Evolutionary conservation across 2,113 vertebrate species (phyloP).

Genomic region (Maccullochella peelii): DNA sequence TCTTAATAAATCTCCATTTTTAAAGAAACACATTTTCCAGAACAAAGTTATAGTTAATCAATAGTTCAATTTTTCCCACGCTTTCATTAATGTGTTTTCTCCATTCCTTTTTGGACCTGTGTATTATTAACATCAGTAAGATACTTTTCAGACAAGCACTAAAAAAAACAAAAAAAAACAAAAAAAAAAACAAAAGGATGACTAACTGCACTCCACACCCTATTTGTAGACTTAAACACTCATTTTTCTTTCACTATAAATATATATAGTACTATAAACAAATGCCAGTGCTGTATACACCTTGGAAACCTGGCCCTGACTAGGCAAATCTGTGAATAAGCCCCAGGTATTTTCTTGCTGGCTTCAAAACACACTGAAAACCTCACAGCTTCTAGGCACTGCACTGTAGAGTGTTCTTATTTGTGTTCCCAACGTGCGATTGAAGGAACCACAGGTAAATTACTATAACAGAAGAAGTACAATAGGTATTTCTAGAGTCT

Average conservation of each 20-base stretch:
- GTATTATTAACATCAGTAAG: not conserved
- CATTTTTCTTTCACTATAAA: not conserved
- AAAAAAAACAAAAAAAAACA: too few relatives aligned
- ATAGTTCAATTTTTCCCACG: not conserved
- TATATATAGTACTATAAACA: constrained; percentile 9
- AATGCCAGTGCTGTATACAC: constrained; percentile 9
- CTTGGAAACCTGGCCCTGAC: constrained; percentile 1
- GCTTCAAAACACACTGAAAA: constrained; percentile 18
- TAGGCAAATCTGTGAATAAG: constrained; percentile 6
- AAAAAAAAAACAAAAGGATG: not conserved
- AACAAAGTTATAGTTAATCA: not conserved
- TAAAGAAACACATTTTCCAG: not conserved
- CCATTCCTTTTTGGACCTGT: not conserved
- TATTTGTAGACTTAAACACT: constrained; percentile 3
- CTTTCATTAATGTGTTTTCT: not conserved
- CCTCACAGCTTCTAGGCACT: not conserved
- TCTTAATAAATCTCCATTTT: not conserved
- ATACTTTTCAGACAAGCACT: constrained; percentile 4
- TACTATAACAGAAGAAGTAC: constrained; percentile 31
- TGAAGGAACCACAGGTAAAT: constrained; percentile 19
- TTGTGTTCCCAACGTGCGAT: not conserved
- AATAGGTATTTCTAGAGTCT: constrained; percentile 35
- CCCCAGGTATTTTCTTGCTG: constrained; percentile 6
- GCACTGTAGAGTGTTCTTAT: not conserved
- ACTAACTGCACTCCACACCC: not conserved